These are phyloP conservation scores for Ciconia stormi DNA, from an alignment of 2,113 vertebrate genomes.

Conservation along the genomic window DNA sequence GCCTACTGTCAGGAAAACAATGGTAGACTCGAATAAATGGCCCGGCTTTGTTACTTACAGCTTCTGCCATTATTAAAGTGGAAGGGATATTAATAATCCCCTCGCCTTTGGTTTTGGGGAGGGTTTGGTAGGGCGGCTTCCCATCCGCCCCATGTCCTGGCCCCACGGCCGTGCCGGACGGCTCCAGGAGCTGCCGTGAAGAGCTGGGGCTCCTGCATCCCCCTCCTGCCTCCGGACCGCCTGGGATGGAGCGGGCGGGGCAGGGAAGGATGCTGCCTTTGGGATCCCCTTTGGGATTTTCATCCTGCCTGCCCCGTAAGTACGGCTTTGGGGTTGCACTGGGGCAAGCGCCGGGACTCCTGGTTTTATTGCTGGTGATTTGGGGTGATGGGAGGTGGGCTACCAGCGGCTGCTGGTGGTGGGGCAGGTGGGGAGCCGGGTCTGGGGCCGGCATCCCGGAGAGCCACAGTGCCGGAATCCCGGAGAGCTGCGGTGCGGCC, in stretches of 20 bases:
- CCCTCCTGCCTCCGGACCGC: neutral
- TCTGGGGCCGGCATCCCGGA: neutral
- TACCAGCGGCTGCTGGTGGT: neutral
- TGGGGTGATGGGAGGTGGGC: neutral
- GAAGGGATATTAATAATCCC: neutral
- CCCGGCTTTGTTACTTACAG: constrained; percentile 39
- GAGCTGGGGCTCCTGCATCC: neutral
- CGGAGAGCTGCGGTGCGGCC: neutral
- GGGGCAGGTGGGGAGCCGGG: neutral
- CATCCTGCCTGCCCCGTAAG: neutral
- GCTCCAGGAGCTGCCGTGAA: rapidly evolving
- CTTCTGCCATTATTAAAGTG: neutral
- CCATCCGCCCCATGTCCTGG: rapidly evolving
- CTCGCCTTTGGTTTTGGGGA: neutral
- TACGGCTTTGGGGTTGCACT: rapidly evolving
- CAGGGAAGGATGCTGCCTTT: neutral
- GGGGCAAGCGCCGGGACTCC: rapidly evolving
- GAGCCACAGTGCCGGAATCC: neutral
- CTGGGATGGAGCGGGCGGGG: rapidly evolving
- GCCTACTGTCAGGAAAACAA: constrained; percentile 37
- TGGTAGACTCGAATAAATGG: constrained; percentile 10
- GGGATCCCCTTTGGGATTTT: neutral
- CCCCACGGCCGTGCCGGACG: rapidly evolving
- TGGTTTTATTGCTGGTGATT: neutral
- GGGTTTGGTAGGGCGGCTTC: neutral